These are phyloP conservation scores for Tenebrosternarchus preto DNA, from an alignment of 2,113 vertebrate genomes.

Conservation along the genomic window DNA sequence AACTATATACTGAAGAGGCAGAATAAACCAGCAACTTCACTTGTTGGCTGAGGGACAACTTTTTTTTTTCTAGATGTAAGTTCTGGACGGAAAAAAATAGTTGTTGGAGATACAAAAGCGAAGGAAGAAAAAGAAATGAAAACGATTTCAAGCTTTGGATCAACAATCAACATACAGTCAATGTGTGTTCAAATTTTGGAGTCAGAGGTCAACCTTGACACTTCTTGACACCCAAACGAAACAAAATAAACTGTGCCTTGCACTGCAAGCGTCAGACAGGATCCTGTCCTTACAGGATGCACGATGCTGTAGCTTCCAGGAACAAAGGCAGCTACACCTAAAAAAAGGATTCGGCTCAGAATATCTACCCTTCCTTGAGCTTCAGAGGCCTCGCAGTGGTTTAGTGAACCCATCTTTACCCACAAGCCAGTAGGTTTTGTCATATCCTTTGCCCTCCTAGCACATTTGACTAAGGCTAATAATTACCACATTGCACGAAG, in stretches of 20 bases:
- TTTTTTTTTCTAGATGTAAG: too few relatives aligned
- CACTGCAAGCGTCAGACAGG: neutral
- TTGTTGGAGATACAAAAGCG: too few relatives aligned
- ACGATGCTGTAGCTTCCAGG: slow-evolving; percentile 27
- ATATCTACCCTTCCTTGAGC: slow-evolving; percentile 69
- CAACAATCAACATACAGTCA: too few relatives aligned
- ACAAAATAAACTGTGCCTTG: neutral
- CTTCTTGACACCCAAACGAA: neutral
- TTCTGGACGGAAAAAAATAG: too few relatives aligned
- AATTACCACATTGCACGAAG: neutral
- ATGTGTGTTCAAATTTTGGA: too few relatives aligned
- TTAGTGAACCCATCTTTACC: slow-evolving; percentile 73
- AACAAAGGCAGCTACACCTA: slow-evolving; percentile 25
- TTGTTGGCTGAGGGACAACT: neutral
- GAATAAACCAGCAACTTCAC: slow-evolving; percentile 28
- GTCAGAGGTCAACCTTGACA: too few relatives aligned
- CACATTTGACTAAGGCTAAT: neutral
- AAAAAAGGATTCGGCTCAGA: neutral
- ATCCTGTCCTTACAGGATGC: too few relatives aligned
- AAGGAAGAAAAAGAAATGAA: too few relatives aligned
- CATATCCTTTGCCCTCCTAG: slow-evolving; percentile 60
- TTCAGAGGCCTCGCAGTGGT: slow-evolving; percentile 74
- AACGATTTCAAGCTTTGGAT: too few relatives aligned
- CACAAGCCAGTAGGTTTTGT: slow-evolving; percentile 76
- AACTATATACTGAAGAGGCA: slow-evolving; percentile 52